Evolutionary conservation across 2,888 invertebrate species (phyloP).

Genomic region (Pedicia rivosa): DNA sequence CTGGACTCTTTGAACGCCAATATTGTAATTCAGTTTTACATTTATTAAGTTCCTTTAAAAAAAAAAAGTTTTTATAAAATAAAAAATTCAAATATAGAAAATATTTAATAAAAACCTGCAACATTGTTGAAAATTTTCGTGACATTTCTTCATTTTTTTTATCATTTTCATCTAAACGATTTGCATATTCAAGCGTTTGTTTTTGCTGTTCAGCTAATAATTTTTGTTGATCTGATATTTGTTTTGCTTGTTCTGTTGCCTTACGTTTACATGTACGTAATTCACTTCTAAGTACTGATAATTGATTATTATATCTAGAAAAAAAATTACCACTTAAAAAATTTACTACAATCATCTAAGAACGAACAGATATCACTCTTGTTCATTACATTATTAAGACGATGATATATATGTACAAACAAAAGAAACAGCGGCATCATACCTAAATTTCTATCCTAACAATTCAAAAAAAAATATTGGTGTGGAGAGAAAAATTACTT

Average conservation of each 20-base stretch:
- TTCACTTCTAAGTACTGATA: conserved; percentile 63
- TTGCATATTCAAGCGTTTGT: conserved; percentile 62
- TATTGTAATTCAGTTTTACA: conserved; percentile 85
- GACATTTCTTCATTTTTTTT: conserved; percentile 84
- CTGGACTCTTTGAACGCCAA: conserved; percentile 79
- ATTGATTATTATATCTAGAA: conserved; percentile 39
- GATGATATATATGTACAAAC: no score
- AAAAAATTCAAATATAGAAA: not conserved
- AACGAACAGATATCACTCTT: no score
- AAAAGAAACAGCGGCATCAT: no score
- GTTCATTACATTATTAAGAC: no score
- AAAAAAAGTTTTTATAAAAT: conserved; percentile 2
- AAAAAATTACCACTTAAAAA: no score
- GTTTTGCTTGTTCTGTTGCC: conserved; percentile 71
- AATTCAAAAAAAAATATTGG: no score
- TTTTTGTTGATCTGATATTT: conserved; percentile 61
- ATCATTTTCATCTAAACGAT: conserved; percentile 75
- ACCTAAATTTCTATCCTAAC: no score
- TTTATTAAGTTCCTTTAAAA: conserved; percentile 64
- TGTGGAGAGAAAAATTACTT: no score
- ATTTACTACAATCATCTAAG: no score
- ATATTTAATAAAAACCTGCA: conserved; percentile 40
- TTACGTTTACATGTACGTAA: conserved; percentile 66
- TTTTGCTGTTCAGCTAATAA: conserved; percentile 57
- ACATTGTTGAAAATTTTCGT: conserved; percentile 71